These are phyloP conservation scores for Alsophila aescularia DNA, from an alignment of 2,888 invertebrate species.

Conservation along the genomic window DNA sequence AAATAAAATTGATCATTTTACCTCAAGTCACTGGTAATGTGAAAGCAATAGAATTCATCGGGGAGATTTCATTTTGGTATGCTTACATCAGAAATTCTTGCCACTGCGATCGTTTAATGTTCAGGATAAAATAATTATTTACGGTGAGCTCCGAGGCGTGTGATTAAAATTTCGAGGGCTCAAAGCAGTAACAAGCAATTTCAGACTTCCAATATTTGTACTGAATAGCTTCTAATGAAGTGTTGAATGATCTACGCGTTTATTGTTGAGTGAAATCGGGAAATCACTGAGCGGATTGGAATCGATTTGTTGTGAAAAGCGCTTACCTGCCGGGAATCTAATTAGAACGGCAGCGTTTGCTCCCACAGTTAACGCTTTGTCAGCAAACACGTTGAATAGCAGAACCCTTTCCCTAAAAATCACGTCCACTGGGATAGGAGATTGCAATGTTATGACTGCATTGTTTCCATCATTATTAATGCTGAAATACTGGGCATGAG, in stretches of 20 bases:
- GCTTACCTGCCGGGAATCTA: slow-evolving; percentile 54
- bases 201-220: background rate
- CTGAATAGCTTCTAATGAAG: background rate
- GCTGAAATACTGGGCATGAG: slow-evolving; percentile 56
- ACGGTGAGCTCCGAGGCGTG: background rate
- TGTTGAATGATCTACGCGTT: background rate
- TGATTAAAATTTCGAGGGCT: slow-evolving; percentile 2
- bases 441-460: slow-evolving; percentile 43
- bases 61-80: background rate
- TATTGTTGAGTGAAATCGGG: background rate
- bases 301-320: slow-evolving; percentile 5
- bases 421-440: slow-evolving; percentile 58
- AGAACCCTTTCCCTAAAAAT: slow-evolving; percentile 63
- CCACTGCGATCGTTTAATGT: background rate
- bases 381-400: slow-evolving; percentile 60
- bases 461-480: slow-evolving; percentile 42
- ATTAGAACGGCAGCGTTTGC: slow-evolving; percentile 57
- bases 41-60: slow-evolving; percentile 4
- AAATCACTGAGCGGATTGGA: background rate
- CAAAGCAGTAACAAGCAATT: slow-evolving; percentile 3
- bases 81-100: background rate
- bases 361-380: slow-evolving; percentile 58
- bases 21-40: slow-evolving; percentile 2
- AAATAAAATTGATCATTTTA: slow-evolving; percentile 21
- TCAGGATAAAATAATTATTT: background rate